Percentiles rank a stretch among this genome's conserved stretches.
These are phyloP conservation scores for Anaspis maculata DNA, from an alignment of 2,888 invertebrate genomes.

Conservation along the genomic window DNA sequence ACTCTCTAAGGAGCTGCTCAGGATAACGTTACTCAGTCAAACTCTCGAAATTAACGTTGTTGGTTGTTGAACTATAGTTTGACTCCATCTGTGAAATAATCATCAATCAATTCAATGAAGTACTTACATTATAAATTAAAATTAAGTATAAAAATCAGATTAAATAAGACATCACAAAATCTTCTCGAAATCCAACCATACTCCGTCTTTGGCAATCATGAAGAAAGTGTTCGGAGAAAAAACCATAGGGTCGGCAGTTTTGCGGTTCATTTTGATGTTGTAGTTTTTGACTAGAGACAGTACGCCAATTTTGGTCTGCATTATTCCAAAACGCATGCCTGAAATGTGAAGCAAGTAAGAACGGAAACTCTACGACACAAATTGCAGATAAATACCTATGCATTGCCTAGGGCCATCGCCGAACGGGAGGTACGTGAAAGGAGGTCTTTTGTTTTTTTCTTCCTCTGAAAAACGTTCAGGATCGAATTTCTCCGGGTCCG, in stretches of 20 bases:
- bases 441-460: constrained; percentile 7
- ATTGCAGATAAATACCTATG: no score
- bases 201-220: background rate
- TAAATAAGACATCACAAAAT: no score
- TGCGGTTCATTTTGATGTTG: background rate
- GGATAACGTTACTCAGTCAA: no score
- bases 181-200: background rate
- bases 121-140: no score
- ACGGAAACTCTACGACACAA: constrained; percentile 3
- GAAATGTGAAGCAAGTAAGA: background rate
- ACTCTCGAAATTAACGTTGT: no score
- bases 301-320: constrained; percentile 15
- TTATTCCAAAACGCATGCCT: constrained; percentile 4
- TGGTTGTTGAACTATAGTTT: no score
- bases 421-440: constrained; percentile 14
- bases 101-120: no score
- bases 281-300: background rate
- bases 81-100: no score
- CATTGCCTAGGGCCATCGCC: constrained; percentile 17
- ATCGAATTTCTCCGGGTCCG: constrained; percentile 22
- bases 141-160: no score
- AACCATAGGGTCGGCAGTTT: background rate
- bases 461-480: constrained; percentile 22
- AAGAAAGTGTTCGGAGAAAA: background rate
- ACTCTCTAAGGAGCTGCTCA: no score